Base-by-base conservation (phyloP, 2,113 vertebrate genomes). In the Leucopsar rothschildi region DNA sequence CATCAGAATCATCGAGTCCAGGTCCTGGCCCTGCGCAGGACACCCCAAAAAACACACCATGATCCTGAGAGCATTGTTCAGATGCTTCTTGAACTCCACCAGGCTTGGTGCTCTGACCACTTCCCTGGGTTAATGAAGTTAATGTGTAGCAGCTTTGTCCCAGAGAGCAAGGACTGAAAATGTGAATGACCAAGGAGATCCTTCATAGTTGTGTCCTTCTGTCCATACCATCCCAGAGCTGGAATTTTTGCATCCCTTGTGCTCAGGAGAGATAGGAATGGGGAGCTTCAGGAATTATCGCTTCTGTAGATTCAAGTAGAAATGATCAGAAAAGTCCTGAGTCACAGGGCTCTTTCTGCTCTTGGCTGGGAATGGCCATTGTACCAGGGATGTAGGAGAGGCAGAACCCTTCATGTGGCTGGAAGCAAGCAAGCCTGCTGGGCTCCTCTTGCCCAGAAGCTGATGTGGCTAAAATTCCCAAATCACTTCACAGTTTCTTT, bases 211-310 rank as follows among this genome's bases (percentile, higher is more conserved):
- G 9, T 3, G 31, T 52, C 6, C 5, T 40, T 82, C 47, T 37
- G 20, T 31, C 55, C 0, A 0, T n/a, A n/a, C 5, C 3, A 2
- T 11, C 61, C 21, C 52, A 60, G 22, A 53, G 35, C 24, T 3
- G 1, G 3, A 31, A 40, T 11, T 70, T 80, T 45, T 82, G 42
- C 39, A 44, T 6, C 7, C 5, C 23, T 64, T 27, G 42, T 63
- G 31, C 39, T 52, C 18, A 6, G 16, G 25, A 73, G 42, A n/a
- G n/a, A 33, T 11, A 80, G 28, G 5, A 40, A 12, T 6, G 22
- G 20, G 12, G 5, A 73, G 7, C 59, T 47, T 27, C 28, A 44
- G 50, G 28, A 64, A 75, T 15, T 11, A 1, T n/a, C 20, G 9
- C 20, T 66, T 3, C 5, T 53, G 66, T 21, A n/a, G 20, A 3